A percentile compares a stretch with the other conserved stretches of the same genome.
These are phyloP conservation scores for Sipha flava DNA, from an alignment of 1,140 invertebrate genomes.

Conservation along the genomic window DNA sequence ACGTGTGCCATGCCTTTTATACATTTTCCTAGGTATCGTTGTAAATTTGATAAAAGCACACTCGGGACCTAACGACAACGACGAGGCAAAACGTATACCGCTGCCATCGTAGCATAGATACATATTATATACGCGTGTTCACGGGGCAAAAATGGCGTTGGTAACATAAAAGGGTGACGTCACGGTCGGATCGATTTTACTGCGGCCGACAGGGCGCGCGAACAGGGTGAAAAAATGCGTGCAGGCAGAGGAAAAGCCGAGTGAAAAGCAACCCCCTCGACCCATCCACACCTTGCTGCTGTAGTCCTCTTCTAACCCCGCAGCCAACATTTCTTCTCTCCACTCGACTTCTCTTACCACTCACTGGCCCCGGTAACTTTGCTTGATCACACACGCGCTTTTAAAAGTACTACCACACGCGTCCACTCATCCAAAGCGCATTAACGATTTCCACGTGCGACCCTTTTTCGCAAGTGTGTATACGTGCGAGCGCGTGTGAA, in stretches of 20 bases:
- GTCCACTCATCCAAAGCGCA: neutral
- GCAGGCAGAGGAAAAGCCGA: neutral
- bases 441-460: neutral
- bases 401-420: neutral
- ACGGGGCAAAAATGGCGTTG: neutral
- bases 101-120: neutral
- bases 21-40: neutral
- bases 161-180: slow-evolving; percentile 22
- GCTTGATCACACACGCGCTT: neutral
- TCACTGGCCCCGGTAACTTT: neutral
- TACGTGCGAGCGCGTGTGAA: too few relatives aligned
- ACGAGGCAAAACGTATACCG: neutral
- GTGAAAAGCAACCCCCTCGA: neutral
- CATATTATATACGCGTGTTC: neutral
- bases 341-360: neutral
- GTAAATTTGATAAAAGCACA: slow-evolving; percentile 5
- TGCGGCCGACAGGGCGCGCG: too few relatives aligned
- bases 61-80: neutral
- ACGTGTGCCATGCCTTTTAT: neutral
- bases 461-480: neutral
- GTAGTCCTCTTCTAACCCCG: too few relatives aligned
- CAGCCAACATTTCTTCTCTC: neutral
- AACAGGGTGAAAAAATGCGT: neutral
- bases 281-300: neutral
- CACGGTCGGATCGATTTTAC: slow-evolving; percentile 17